phyloP scores from a whole-genome alignment of 2,797 vertebrate species.

The Cossypha niveicapilla region DNA sequence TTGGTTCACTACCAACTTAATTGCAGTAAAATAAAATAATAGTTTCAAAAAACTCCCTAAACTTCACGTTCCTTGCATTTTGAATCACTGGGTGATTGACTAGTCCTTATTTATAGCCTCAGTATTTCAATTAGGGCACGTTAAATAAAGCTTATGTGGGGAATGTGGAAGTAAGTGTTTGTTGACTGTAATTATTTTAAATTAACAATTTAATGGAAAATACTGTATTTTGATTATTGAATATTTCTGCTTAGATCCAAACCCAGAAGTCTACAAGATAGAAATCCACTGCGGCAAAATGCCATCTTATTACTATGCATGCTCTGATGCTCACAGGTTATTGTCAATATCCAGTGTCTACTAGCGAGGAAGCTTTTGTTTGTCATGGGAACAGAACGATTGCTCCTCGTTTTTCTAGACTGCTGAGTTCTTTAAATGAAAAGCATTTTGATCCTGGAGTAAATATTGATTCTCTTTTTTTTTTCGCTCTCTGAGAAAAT shows the following conservation, averaged over 20 bases:
- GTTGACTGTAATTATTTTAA: neutral
- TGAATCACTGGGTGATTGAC: neutral
- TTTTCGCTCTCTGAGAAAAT: neutral
- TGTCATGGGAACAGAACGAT: constrained; percentile 22
- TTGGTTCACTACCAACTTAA: constrained; percentile 49
- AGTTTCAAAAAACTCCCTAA: neutral
- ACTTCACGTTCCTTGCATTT: neutral
- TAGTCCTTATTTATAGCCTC: neutral
- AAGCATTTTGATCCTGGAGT: constrained; percentile 27
- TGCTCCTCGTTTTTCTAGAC: constrained; percentile 12
- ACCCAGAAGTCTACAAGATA: neutral
- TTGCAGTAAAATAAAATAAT: constrained; percentile 32
- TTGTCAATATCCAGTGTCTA: constrained; percentile 11
- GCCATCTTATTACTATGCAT: neutral
- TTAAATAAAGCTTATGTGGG: neutral
- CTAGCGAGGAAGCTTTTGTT: constrained; percentile 40
- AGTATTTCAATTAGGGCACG: neutral
- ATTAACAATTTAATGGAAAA: neutral
- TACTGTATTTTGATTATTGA: neutral
- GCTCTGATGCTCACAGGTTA: neutral
- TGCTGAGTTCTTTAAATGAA: neutral
- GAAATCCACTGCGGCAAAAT: constrained; percentile 2
- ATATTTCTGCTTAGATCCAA: neutral
- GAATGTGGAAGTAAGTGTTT: neutral
- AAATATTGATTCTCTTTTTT: constrained; percentile 38